Evolutionary conservation across 1,140 invertebrate species (phyloP), one percentile per base, ranked within the genome.

Genomic region (Andrena cerasifolii): DNA sequence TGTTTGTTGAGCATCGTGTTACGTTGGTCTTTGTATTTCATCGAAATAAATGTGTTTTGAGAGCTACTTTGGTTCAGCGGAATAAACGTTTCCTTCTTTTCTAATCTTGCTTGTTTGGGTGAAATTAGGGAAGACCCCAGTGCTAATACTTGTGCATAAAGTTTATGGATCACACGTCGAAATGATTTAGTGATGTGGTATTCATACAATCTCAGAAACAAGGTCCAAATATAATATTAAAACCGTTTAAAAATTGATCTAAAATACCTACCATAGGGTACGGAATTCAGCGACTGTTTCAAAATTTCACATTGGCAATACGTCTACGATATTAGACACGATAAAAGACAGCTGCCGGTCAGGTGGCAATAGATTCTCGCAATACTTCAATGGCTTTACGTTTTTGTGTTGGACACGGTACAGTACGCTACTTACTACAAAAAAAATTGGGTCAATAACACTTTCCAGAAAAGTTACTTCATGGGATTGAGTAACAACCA

Each of bases 391-490:
- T 56, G 59, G 26, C 31, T 21, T 18, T 36, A 28, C 0, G 14
- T 71, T 77, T 77, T 71, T 58, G 16, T n/a, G 0, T n/a, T 43
- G 18, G 33, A 26, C 31, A 53, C n/a, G 31, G 40, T 59, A 68
- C 73, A 26, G 6, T 76, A 28, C 12, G 3, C 21, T 26, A 45
- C 16, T 2, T 14, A 0, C 6, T 21, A n/a, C 53, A 16, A 43
- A 73, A 53, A 76, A 77, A 36, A 61, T 56, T 62, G 24, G 67
- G 66, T 53, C 56, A 54, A 53, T 77, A 62, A 54, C 75, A 61
- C 54, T 70, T 70, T 70, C 75, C 21, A 61, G 14, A 58, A 24
- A 0, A 51, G 33, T 59, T 71, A 53, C 16, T 3, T 58, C 51
- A 68, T 40, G n/a, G 33, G 28, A 47, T 75, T 43, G 12, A 26